A percentile compares a stretch with the other conserved stretches of the same genome.
Conservation (phyloP, 2,888 invertebrate species). For the Hydropsyche betteni region DNA sequence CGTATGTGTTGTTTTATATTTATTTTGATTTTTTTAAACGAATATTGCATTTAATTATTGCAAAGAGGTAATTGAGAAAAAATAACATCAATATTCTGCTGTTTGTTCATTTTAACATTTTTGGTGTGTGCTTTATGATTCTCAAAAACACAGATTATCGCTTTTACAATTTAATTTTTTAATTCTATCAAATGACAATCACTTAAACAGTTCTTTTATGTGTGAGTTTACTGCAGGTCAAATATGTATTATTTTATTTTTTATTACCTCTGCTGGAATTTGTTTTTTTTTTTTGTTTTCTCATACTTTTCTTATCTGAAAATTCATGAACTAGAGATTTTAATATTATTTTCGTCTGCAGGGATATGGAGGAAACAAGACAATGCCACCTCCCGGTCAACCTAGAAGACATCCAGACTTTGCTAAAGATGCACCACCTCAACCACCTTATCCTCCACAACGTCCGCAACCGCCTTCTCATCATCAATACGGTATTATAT, state of each 20-base stretch:
- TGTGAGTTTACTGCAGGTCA: not conserved
- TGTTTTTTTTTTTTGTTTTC: not conserved
- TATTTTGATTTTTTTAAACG: too few relatives aligned
- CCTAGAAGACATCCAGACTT: constrained; percentile 85
- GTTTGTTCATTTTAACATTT: too few relatives aligned
- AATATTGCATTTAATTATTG: too few relatives aligned
- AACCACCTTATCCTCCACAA: constrained; percentile 54
- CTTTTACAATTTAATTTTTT: too few relatives aligned
- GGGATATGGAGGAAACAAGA: constrained; percentile 58
- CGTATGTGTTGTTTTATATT: too few relatives aligned
- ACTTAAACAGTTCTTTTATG: not conserved
- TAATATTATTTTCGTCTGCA: constrained; percentile 29
- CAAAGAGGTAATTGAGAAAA: too few relatives aligned
- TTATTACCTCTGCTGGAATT: not conserved
- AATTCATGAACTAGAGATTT: not conserved
- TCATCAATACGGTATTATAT: constrained; percentile 49
- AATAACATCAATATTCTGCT: too few relatives aligned
- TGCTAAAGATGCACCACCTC: constrained; percentile 69
- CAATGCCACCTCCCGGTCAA: constrained; percentile 71
- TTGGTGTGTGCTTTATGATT: too few relatives aligned
- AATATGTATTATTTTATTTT: not conserved
- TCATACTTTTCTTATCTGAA: not conserved
- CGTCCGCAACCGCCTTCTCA: constrained; percentile 53
- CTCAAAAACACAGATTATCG: too few relatives aligned
- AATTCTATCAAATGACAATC: too few relatives aligned